Conservation (phyloP, 2,797 vertebrate species). For the Lutjanus argentimaculatus region DNA sequence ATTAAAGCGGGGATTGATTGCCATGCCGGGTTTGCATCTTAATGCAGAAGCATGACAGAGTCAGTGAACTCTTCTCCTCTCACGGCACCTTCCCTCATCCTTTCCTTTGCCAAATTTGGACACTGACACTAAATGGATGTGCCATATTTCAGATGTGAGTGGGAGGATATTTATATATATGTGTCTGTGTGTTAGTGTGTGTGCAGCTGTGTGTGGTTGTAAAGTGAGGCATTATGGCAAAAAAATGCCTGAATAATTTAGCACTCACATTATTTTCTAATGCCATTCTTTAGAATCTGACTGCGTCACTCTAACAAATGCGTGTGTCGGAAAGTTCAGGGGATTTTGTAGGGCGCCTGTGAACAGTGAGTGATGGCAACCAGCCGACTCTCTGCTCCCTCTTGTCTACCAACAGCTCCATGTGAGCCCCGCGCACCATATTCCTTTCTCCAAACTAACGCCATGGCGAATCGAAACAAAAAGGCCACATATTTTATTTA, state of each 20-base stretch:
- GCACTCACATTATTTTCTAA: slow-evolving; percentile 84
- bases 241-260: slow-evolving; percentile 85
- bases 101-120: slow-evolving; percentile 84
- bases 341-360: slow-evolving; percentile 79
- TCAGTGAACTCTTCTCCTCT: slow-evolving; percentile 67
- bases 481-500: slow-evolving; percentile 87
- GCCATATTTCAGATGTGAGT: slow-evolving; percentile 83
- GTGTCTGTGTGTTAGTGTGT: slow-evolving; percentile 40
- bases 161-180: slow-evolving; percentile 76
- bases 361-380: slow-evolving; percentile 81
- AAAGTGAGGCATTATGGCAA: slow-evolving; percentile 80
- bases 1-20: slow-evolving; percentile 88
- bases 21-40: slow-evolving; percentile 83
- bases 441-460: slow-evolving; percentile 71
- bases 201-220: slow-evolving; percentile 72
- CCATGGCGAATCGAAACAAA: slow-evolving; percentile 76
- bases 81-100: slow-evolving; percentile 57
- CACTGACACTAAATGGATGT: slow-evolving; percentile 87
- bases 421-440: slow-evolving; percentile 65
- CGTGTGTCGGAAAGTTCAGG: slow-evolving; percentile 78
- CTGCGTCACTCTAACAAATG: slow-evolving; percentile 82
- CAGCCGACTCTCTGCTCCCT: slow-evolving; percentile 69
- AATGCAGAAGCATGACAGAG: slow-evolving; percentile 82
- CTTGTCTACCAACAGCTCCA: slow-evolving; percentile 68
- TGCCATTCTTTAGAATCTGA: slow-evolving; percentile 81